A percentile compares a stretch with the other conserved stretches of the same genome.
These are phyloP conservation scores for Drosophila anomelani DNA, from an alignment of 2,888 invertebrate genomes.

Conservation along the genomic window DNA sequence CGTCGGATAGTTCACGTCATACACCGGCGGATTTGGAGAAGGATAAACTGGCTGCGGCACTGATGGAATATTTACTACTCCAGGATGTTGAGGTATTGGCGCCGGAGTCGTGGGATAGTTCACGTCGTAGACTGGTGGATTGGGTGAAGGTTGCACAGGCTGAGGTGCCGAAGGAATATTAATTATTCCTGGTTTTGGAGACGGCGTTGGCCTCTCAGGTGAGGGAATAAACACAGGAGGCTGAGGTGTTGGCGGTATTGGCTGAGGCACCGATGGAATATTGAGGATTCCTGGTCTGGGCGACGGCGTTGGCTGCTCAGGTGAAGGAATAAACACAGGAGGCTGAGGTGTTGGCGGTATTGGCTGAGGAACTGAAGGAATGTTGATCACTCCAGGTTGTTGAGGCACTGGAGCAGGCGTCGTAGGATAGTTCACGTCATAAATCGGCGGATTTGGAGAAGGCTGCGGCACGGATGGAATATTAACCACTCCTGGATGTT, in stretches of 20 bases:
- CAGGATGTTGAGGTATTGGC: constrained; percentile 15
- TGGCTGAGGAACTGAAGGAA: constrained; percentile 41
- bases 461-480: constrained; percentile 62
- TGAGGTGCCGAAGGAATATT: constrained; percentile 49
- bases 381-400: constrained; percentile 40
- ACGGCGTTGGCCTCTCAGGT: constrained; percentile 54
- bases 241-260: constrained; percentile 15
- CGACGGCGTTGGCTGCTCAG: constrained; percentile 50
- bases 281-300: constrained; percentile 46
- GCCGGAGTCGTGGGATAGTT: constrained; percentile 41
- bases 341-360: neutral
- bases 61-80: constrained; percentile 59
- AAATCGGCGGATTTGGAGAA: constrained; percentile 63
- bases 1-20: constrained; percentile 57
- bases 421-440: constrained; percentile 57
- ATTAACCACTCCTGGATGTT: constrained; percentile 47
- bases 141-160: constrained; percentile 16
- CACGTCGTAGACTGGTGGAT: constrained; percentile 15
- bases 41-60: constrained; percentile 52
- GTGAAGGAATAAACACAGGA: constrained; percentile 46
- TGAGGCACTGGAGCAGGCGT: neutral
- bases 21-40: constrained; percentile 63
- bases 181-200: constrained; percentile 16
- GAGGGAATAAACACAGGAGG: constrained; percentile 36
- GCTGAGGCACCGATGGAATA: constrained; percentile 46